A percentile compares a stretch with the other conserved stretches of the same genome.
phyloP scores from a whole-genome alignment of 2,113 vertebrate genomes.

The Struthidea cinerea region DNA sequence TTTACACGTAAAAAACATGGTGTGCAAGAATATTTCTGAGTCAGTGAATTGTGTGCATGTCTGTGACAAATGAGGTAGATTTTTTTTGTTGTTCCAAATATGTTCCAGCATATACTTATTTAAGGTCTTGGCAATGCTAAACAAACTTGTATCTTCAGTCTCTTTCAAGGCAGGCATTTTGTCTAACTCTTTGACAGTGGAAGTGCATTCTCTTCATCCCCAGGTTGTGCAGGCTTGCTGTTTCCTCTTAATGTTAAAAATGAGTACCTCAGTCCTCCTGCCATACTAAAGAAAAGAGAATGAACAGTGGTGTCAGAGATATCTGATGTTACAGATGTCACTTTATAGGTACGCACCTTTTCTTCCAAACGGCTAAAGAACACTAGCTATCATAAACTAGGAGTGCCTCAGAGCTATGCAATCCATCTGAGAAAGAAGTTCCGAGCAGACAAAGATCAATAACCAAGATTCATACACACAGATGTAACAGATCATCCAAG shows the following conservation, averaged over 20 bases:
- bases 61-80: slow-evolving; percentile 30
- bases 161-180: not conserved
- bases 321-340: not conserved
- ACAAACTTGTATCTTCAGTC: not conserved
- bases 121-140: not conserved
- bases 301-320: not conserved
- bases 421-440: not conserved
- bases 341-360: not conserved
- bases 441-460: not conserved
- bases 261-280: slow-evolving; percentile 84
- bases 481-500: not conserved
- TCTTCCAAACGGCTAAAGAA: not conserved
- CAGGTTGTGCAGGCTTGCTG: not conserved
- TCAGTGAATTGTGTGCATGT: not conserved
- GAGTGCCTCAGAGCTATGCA: not conserved
- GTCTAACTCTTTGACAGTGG: slow-evolving; percentile 36
- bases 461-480: not conserved
- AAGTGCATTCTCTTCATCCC: slow-evolving; percentile 49
- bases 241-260: slow-evolving; percentile 76
- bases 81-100: not conserved
- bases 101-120: not conserved
- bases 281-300: slow-evolving; percentile 74
- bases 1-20: not conserved
- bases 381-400: not conserved
- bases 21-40: not conserved